phyloP scores from a whole-genome alignment of 2,888 invertebrate genomes.

The Clunio marinus region DNA sequence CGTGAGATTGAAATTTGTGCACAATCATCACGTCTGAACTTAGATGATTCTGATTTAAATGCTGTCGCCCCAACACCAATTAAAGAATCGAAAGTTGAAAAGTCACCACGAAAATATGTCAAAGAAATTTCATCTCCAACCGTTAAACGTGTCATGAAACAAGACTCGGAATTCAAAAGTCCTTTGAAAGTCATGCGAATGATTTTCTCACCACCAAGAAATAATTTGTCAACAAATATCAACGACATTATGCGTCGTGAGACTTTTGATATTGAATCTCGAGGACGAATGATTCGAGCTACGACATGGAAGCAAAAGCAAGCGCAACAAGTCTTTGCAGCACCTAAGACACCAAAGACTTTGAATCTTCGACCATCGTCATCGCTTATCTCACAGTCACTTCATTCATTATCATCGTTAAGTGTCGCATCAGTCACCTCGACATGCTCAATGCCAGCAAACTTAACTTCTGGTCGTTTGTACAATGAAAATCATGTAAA shows the following conservation, averaged over 20 bases:
- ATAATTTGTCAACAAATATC: conserved; percentile 41
- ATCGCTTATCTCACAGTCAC: background rate
- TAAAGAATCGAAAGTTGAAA: background rate
- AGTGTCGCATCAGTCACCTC: conserved; percentile 5
- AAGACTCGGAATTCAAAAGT: background rate
- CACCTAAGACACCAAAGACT: conserved; percentile 14
- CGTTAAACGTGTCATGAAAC: background rate
- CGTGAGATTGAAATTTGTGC: conserved; percentile 51
- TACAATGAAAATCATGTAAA: conserved; percentile 27
- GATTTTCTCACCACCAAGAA: conserved; percentile 48
- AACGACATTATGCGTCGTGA: background rate
- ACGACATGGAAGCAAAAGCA: conserved; percentile 36
- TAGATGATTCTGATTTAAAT: conserved; percentile 42
- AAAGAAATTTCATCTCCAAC: too few species aligned
- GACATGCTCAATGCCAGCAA: conserved; percentile 28
- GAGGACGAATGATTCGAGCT: background rate
- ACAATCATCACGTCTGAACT: conserved; percentile 50
- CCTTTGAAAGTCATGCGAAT: background rate
- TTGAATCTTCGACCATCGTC: background rate
- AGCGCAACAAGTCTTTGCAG: conserved; percentile 1
- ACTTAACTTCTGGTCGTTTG: conserved; percentile 11
- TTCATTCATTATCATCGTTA: conserved; percentile 4
- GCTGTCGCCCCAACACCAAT: background rate
- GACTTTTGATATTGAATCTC: background rate
- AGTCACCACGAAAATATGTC: too few species aligned